Conservation (phyloP, 2,888 invertebrate species). For the Drosophila suboccidentalis region DNA sequence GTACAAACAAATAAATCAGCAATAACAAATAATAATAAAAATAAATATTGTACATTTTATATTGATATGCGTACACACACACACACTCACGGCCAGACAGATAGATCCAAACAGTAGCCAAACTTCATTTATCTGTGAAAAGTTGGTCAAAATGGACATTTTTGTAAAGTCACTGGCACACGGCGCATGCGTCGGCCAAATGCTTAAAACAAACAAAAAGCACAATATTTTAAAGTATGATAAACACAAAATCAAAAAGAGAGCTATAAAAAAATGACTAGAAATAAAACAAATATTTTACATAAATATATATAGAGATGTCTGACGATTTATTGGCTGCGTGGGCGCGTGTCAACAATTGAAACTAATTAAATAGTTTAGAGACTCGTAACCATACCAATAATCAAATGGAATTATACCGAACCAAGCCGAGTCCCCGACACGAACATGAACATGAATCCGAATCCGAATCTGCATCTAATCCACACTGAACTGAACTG, state of each 20-base stretch:
- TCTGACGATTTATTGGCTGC: constrained; percentile 39
- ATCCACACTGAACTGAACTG: constrained; percentile 16
- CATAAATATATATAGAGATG: constrained; percentile 58
- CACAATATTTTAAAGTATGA: constrained; percentile 70
- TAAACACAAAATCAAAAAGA: constrained; percentile 60
- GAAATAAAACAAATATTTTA: constrained; percentile 61
- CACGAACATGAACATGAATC: neutral
- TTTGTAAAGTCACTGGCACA: constrained; percentile 66
- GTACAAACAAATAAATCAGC: constrained; percentile 78
- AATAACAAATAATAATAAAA: constrained; percentile 75
- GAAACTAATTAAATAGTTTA: constrained; percentile 73
- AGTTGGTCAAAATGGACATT: constrained; percentile 73
- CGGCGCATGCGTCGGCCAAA: constrained; percentile 71
- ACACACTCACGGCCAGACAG: constrained; percentile 1
- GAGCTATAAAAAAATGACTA: constrained; percentile 12
- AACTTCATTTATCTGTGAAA: constrained; percentile 62
- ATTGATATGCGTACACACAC: constrained; percentile 38
- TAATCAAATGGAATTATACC: constrained; percentile 14
- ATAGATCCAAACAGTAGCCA: constrained; percentile 31
- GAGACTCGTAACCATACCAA: constrained; percentile 18
- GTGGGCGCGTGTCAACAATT: constrained; percentile 54
- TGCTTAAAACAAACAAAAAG: constrained; percentile 64
- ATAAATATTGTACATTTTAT: constrained; percentile 76
- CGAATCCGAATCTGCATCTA: constrained; percentile 2
- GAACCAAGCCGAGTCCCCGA: constrained; percentile 2